Conservation (phyloP, 2,113 vertebrate species). For the Nothoprocta perdicaria region DNA sequence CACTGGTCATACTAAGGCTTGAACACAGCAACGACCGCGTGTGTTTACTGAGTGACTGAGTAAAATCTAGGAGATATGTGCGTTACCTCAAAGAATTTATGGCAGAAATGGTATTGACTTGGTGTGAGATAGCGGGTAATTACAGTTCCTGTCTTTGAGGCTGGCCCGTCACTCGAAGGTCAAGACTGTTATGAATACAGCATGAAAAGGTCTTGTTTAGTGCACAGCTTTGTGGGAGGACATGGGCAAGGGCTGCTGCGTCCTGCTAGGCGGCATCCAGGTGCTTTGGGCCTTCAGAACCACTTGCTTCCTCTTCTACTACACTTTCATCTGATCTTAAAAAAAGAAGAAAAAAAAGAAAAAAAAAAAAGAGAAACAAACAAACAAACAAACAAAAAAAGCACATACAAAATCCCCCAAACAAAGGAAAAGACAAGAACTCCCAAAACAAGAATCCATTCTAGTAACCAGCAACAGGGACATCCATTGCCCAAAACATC, state of each 20-base stretch:
- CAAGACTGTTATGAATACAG: rapidly evolving
- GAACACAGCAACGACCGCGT: neutral
- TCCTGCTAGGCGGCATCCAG: neutral
- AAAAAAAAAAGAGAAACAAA: no score
- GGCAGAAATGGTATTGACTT: neutral
- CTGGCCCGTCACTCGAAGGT: neutral
- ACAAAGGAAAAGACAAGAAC: no score
- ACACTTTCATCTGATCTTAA: neutral
- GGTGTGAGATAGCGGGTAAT: neutral
- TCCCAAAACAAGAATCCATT: neutral
- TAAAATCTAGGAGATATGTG: neutral
- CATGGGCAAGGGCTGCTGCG: neutral
- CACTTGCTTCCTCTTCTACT: neutral
- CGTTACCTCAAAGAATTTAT: neutral
- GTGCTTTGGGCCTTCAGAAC: neutral
- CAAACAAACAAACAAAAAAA: no score
- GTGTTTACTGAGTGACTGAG: neutral
- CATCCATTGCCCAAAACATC: neutral
- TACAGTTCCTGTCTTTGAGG: neutral
- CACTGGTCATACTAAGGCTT: neutral
- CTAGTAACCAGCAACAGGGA: no score
- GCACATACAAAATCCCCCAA: no score
- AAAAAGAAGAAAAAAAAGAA: neutral
- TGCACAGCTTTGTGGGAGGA: neutral
- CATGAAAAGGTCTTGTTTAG: neutral